phyloP scores from a whole-genome alignment of 2,113 vertebrate species.

The Arothron firmamentum region DNA sequence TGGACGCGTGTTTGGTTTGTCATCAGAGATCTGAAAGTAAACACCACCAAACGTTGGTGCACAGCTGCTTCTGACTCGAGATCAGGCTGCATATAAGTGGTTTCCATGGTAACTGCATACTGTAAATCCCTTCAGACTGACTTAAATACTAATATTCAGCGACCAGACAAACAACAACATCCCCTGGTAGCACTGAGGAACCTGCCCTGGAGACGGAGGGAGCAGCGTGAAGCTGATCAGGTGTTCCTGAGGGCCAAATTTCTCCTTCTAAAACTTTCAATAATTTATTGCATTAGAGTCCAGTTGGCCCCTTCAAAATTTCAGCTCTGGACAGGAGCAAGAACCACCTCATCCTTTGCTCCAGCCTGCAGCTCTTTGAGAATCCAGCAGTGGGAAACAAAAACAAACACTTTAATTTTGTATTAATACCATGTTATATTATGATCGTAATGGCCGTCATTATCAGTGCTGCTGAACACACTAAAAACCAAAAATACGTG shows the following conservation, averaged over 20 bases:
- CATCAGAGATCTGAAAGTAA: constrained; percentile 4
- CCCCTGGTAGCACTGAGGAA: constrained; percentile 4
- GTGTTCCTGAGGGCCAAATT: not conserved
- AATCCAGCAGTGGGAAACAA: too few species aligned
- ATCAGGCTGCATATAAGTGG: constrained; percentile 4
- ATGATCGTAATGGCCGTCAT: too few species aligned
- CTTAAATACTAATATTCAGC: constrained; percentile 14
- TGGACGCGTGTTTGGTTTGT: not conserved
- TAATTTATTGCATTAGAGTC: too few species aligned
- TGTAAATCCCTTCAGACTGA: constrained; percentile 13
- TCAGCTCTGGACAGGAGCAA: too few species aligned
- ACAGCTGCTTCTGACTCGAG: constrained; percentile 23
- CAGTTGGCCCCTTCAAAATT: too few species aligned
- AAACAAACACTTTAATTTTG: too few species aligned
- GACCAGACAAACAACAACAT: constrained; percentile 13
- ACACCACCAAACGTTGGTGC: constrained; percentile 21
- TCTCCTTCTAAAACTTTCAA: too few species aligned
- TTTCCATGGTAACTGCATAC: constrained; percentile 50
- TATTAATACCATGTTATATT: too few species aligned
- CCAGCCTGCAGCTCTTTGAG: too few species aligned
- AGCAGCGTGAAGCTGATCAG: not conserved
- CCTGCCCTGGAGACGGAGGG: not conserved
- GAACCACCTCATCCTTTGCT: too few species aligned
- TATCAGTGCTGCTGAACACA: too few species aligned
- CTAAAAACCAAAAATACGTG: too few species aligned